phyloP scores from a whole-genome alignment of 2,888 invertebrate species.

The Diaphora mendica region DNA sequence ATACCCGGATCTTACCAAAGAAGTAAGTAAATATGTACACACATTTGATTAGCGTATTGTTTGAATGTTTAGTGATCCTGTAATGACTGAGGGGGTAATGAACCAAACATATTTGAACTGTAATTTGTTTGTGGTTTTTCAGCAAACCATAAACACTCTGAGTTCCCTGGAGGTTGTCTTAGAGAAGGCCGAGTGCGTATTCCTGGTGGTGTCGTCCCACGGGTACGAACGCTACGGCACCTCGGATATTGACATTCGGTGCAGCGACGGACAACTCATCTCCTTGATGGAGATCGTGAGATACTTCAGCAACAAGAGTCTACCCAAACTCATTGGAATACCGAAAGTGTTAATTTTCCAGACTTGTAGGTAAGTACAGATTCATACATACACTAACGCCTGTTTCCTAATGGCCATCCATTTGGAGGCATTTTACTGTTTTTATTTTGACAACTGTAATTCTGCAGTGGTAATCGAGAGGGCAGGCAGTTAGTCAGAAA shows the following conservation, averaged over 20 bases:
- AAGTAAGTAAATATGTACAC: slow-evolving; percentile 4
- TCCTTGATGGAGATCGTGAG: slow-evolving; percentile 85
- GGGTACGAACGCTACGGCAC: slow-evolving; percentile 80
- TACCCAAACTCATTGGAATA: slow-evolving; percentile 84
- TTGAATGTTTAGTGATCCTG: neutral
- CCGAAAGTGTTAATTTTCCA: slow-evolving; percentile 92
- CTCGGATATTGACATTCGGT: slow-evolving; percentile 86
- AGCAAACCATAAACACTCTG: slow-evolving; percentile 77
- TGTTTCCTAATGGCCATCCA: too few relatives aligned
- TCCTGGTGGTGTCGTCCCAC: slow-evolving; percentile 89
- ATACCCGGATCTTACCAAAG: slow-evolving; percentile 68
- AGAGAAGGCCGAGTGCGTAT: slow-evolving; percentile 85
- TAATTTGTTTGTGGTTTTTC: neutral
- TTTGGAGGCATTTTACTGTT: too few relatives aligned
- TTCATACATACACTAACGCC: neutral
- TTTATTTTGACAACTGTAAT: too few relatives aligned
- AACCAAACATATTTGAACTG: neutral
- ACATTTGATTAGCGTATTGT: neutral
- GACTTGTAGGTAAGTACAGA: slow-evolving; percentile 85
- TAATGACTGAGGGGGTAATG: neutral
- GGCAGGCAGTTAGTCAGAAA: too few relatives aligned
- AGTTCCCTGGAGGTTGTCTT: slow-evolving; percentile 70
- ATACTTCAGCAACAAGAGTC: slow-evolving; percentile 86
- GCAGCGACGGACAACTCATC: slow-evolving; percentile 84
- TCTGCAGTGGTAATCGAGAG: too few relatives aligned